Conservation (phyloP, 2,113 vertebrate genomes). For the Indri indri region DNA sequence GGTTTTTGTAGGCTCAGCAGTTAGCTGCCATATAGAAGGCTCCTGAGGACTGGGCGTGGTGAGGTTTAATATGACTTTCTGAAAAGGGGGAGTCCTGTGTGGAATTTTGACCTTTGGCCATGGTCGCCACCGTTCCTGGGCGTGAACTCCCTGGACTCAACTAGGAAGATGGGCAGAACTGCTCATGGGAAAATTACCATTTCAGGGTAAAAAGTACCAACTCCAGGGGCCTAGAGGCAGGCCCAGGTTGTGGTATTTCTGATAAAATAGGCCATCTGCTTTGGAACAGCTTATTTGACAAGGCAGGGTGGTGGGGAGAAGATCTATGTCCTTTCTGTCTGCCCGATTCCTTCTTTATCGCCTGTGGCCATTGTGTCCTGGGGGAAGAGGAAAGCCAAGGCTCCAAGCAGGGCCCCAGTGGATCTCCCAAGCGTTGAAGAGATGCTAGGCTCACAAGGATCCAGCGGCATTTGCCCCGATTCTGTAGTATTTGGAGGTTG, state of each 20-base stretch:
- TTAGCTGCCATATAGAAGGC: neutral
- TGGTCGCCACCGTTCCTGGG: neutral
- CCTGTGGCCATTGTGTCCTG: neutral
- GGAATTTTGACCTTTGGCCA: neutral
- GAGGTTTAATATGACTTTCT: neutral
- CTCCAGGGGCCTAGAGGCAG: neutral
- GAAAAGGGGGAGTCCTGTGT: neutral
- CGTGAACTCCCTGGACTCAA: neutral
- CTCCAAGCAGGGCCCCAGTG: neutral
- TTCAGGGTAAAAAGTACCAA: neutral
- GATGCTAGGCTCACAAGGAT: neutral
- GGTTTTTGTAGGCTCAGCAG: neutral
- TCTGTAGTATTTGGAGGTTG: neutral
- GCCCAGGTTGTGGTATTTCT: neutral
- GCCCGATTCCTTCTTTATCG: neutral
- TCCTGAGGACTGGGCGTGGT: neutral
- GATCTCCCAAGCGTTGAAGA: neutral
- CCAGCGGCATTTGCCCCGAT: neutral
- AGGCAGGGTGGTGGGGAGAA: too few relatives aligned
- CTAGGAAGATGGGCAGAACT: neutral
- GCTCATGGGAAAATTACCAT: neutral
- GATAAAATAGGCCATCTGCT: neutral
- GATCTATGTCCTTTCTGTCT: neutral
- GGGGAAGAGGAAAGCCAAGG: neutral
- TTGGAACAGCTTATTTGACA: neutral